Evolutionary conservation across 2,113 vertebrate genomes (phyloP).

Genomic region (Cavia porcellus): DNA sequence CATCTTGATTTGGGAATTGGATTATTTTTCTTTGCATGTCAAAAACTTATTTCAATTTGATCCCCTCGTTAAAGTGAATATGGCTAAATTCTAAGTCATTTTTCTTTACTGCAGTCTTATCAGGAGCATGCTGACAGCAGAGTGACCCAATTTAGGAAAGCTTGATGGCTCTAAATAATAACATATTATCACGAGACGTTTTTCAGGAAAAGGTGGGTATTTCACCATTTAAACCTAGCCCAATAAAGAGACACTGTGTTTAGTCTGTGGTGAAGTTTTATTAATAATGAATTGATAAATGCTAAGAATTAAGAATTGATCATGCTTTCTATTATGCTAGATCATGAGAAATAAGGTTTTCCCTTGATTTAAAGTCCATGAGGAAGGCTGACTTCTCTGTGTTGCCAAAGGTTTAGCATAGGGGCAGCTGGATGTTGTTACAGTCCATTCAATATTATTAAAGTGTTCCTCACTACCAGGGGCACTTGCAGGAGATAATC

Average conservation of each 20-base stretch:
- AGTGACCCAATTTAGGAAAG: neutral
- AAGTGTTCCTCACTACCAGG: neutral
- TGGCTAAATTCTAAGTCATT: constrained; percentile 47
- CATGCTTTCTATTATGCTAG: fast-evolving
- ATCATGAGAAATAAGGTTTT: neutral
- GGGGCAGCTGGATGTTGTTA: neutral
- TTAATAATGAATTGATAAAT: constrained; percentile 17
- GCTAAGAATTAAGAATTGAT: neutral
- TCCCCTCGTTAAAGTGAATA: constrained; percentile 47
- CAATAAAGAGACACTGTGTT: neutral
- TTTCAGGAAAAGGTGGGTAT: neutral
- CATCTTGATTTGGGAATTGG: constrained; percentile 40
- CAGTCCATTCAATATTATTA: neutral
- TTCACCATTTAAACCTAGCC: neutral
- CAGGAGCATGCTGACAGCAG: neutral
- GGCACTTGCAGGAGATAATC: neutral
- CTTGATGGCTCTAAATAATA: neutral
- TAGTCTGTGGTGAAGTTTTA: neutral
- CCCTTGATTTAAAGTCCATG: neutral
- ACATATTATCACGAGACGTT: neutral
- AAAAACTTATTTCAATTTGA: constrained; percentile 61
- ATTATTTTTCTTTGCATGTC: constrained; percentile 55
- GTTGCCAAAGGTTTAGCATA: neutral
- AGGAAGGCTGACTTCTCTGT: neutral
- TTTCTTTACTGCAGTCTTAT: neutral